These are phyloP conservation scores for Lucilia cuprina DNA, from an alignment of 1,140 invertebrate species.

Conservation along the genomic window DNA sequence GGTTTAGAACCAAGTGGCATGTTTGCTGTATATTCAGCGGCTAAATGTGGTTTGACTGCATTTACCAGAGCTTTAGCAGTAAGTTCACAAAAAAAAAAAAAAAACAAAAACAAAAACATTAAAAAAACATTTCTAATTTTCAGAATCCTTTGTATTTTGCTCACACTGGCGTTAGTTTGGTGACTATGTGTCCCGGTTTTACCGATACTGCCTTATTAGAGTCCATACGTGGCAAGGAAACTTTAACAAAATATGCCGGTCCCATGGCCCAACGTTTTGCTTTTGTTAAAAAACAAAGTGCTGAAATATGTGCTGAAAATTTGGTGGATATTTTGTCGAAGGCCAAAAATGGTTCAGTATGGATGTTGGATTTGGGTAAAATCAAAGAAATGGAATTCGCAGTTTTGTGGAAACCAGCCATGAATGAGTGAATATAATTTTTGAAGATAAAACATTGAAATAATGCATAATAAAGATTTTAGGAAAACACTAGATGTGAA, in stretches of 20 bases:
- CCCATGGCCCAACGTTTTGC: not conserved
- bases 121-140: not conserved
- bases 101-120: not conserved
- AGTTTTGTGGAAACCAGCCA: slow-evolving; percentile 31
- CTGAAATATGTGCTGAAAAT: slow-evolving; percentile 37
- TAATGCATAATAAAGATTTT: too few species aligned
- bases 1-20: slow-evolving; percentile 59
- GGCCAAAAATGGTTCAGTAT: slow-evolving; percentile 40
- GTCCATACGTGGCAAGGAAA: slow-evolving; percentile 44
- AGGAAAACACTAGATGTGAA: too few species aligned
- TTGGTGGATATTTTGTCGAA: slow-evolving; percentile 27
- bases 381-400: slow-evolving; percentile 33
- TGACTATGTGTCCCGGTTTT: slow-evolving; percentile 56
- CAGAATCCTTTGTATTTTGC: slow-evolving; percentile 47
- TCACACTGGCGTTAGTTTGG: slow-evolving; percentile 47
- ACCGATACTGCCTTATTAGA: slow-evolving; percentile 49
- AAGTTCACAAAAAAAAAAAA: not conserved
- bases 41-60: slow-evolving; percentile 62
- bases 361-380: slow-evolving; percentile 37
- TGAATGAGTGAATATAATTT: not conserved
- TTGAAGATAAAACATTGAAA: too few species aligned
- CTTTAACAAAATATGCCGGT: slow-evolving; percentile 39
- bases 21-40: slow-evolving; percentile 59
- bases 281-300: slow-evolving; percentile 4
- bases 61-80: slow-evolving; percentile 53